Conservation (phyloP, 2,113 vertebrate genomes). For the Passer domesticus region DNA sequence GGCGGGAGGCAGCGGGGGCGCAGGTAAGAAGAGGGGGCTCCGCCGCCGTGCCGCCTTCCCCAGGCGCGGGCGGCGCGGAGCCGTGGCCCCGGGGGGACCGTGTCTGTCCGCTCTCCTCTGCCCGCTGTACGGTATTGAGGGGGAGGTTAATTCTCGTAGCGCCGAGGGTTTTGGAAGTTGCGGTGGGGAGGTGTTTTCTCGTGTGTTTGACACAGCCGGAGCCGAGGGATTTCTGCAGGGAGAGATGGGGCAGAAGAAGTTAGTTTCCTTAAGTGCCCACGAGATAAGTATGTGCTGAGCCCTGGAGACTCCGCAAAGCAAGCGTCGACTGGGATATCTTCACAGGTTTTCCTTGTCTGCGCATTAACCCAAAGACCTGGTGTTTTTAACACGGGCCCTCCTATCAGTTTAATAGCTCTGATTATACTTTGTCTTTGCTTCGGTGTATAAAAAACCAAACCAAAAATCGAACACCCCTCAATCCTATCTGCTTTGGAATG, state of each 20-base stretch:
- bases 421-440: background rate
- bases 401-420: background rate
- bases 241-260: slow-evolving; percentile 19
- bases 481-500: background rate
- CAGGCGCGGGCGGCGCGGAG: background rate
- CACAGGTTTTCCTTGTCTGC: background rate
- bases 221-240: background rate
- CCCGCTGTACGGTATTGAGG: background rate
- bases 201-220: background rate
- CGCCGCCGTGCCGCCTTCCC: background rate
- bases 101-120: background rate
- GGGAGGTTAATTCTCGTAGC: background rate
- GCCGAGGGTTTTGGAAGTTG: background rate
- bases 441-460: background rate
- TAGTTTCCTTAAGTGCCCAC: background rate
- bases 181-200: background rate
- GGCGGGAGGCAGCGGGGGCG: slow-evolving; percentile 78
- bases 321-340: background rate
- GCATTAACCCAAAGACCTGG: background rate
- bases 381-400: background rate
- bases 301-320: background rate
- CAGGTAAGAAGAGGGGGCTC: slow-evolving; percentile 83
- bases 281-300: background rate
- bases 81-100: background rate
- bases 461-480: background rate